phyloP scores from a whole-genome alignment of 2,797 vertebrate genomes.

The Heteromormyrus szaboi region DNA sequence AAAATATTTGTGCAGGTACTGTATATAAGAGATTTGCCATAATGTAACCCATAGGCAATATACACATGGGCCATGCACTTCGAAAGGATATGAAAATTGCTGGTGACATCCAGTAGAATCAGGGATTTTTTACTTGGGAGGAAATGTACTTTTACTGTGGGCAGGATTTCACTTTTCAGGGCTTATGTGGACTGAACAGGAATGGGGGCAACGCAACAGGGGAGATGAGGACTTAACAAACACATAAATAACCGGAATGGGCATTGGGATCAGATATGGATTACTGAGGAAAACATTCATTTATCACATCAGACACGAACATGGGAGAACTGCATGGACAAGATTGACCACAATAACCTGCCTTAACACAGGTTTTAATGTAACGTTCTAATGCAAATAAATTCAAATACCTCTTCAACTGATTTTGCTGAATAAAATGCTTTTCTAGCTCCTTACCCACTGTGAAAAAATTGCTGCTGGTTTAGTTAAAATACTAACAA shows the following conservation, averaged over 20 bases:
- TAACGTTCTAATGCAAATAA: neutral
- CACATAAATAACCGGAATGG: neutral
- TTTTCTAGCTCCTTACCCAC: neutral
- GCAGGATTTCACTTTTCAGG: neutral
- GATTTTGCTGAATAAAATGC: neutral
- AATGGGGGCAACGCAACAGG: neutral
- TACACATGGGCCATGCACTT: neutral
- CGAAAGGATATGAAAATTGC: neutral
- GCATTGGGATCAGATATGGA: neutral
- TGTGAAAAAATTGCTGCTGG: neutral
- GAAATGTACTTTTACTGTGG: neutral
- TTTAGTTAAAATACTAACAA: neutral
- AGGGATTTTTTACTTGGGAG: neutral
- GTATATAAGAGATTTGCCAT: neutral
- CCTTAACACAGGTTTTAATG: neutral
- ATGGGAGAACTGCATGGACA: neutral
- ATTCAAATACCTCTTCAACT: neutral
- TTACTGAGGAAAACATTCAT: neutral
- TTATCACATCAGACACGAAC: neutral
- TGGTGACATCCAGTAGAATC: neutral
- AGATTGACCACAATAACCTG: neutral
- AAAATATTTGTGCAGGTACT: neutral
- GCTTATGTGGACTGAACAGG: neutral
- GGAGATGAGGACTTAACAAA: neutral
- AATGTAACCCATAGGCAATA: neutral